Percentiles rank a stretch among this genome's conserved stretches.
Conservation (phyloP, 2,888 invertebrate genomes). For the Pachliopta kotzebuea region DNA sequence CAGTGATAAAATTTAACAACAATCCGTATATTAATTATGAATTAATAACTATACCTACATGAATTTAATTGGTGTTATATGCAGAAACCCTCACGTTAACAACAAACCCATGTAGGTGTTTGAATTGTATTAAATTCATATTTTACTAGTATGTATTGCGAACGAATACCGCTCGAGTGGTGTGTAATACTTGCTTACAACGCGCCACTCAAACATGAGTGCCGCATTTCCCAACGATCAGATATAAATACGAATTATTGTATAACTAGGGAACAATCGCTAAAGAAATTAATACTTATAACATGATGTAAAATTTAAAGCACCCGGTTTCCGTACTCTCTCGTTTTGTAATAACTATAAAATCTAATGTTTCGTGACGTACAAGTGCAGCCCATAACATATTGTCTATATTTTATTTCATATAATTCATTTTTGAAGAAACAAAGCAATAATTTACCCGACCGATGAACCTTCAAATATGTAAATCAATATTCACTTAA, state of each 20-base stretch:
- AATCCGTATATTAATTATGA: slow-evolving; percentile 52
- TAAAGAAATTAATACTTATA: slow-evolving; percentile 73
- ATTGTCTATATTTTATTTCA: slow-evolving; percentile 69
- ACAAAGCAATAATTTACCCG: slow-evolving; percentile 62
- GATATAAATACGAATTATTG: slow-evolving; percentile 46
- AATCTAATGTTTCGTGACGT: slow-evolving; percentile 65
- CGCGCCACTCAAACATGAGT: slow-evolving; percentile 21
- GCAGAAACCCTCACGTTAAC: slow-evolving; percentile 41
- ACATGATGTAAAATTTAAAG: slow-evolving; percentile 79
- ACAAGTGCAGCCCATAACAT: slow-evolving; percentile 68
- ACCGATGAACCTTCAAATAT: slow-evolving; percentile 74
- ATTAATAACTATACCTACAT: slow-evolving; percentile 55
- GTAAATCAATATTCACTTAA: slow-evolving; percentile 64
- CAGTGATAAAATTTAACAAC: slow-evolving; percentile 60
- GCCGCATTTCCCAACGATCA: slow-evolving; percentile 33
- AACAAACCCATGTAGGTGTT: slow-evolving; percentile 18
- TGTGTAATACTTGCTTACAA: slow-evolving; percentile 28
- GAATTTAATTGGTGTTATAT: slow-evolving; percentile 74
- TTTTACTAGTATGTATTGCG: slow-evolving; percentile 8
- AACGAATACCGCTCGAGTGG: slow-evolving; percentile 32
- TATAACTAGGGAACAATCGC: slow-evolving; percentile 67
- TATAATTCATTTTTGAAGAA: slow-evolving; percentile 49
- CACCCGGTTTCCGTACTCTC: slow-evolving; percentile 79
- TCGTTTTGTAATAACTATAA: slow-evolving; percentile 76
- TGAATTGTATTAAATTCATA: slow-evolving; percentile 19